Percentiles rank a stretch among this genome's conserved stretches.
Evolutionary conservation across 2,888 invertebrate genomes (phyloP).

Genomic region (Epiblema foenella): DNA sequence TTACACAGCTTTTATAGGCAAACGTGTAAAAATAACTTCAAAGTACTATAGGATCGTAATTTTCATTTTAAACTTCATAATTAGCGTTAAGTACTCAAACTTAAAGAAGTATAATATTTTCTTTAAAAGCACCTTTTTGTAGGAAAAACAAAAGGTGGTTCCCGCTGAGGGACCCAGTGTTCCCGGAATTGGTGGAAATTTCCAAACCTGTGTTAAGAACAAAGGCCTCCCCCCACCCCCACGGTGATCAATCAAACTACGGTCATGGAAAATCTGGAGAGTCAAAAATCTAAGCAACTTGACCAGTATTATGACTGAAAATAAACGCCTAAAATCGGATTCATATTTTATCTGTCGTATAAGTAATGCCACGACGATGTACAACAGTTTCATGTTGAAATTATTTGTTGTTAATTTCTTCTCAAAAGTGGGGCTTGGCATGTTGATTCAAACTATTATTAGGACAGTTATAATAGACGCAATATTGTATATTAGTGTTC

Average conservation of each 20-base stretch:
- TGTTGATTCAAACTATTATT: no score
- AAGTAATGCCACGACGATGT: no score
- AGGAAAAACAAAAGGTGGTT: slow-evolving; percentile 13
- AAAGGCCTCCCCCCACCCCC: slow-evolving; percentile 6
- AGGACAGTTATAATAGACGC: no score
- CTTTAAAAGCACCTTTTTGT: background rate
- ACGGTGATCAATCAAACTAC: slow-evolving; percentile 39
- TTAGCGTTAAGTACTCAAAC: background rate
- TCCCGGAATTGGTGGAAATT: slow-evolving; percentile 19
- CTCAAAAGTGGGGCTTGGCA: no score
- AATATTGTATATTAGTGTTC: no score
- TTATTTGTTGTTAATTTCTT: no score
- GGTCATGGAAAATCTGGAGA: slow-evolving; percentile 27
- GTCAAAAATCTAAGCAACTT: background rate
- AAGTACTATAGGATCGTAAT: no score
- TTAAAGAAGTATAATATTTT: background rate
- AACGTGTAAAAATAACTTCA: no score
- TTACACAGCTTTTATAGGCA: no score
- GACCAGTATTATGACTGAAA: background rate
- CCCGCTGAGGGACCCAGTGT: background rate
- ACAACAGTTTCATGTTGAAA: no score
- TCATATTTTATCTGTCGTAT: no score
- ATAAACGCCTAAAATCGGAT: background rate
- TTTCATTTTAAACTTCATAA: no score
- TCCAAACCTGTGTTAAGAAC: slow-evolving; percentile 35